These are phyloP conservation scores for Dipodomys ordii DNA, from an alignment of 2,113 vertebrate genomes.

Conservation along the genomic window DNA sequence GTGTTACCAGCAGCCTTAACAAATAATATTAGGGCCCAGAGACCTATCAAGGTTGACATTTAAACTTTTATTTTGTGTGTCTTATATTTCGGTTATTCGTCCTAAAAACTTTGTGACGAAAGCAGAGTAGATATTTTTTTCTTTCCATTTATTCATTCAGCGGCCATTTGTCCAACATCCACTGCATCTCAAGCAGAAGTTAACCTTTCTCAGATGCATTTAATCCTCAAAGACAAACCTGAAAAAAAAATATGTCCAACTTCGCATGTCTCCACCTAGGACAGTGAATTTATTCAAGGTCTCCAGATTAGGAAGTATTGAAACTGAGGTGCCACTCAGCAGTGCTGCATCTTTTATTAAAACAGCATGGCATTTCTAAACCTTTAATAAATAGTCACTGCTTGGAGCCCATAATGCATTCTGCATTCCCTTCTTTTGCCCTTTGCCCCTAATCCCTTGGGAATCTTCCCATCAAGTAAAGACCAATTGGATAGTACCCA, in stretches of 20 bases:
- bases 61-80: neutral
- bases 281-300: neutral
- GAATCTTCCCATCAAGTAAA: neutral
- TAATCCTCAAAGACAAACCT: neutral
- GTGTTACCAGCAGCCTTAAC: neutral
- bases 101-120: constrained; percentile 31
- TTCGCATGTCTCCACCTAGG: neutral
- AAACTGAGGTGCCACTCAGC: neutral
- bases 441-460: no score
- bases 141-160: neutral
- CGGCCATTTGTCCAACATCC: neutral
- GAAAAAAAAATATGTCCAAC: neutral
- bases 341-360: neutral
- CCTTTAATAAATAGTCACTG: neutral
- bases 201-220: neutral
- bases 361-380: constrained; percentile 34
- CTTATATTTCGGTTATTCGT: neutral
- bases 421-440: neutral
- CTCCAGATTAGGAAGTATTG: neutral
- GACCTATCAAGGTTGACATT: neutral
- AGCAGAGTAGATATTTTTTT: neutral
- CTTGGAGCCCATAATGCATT: neutral
- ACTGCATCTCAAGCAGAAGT: neutral
- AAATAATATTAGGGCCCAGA: neutral
- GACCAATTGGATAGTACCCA: neutral